A percentile compares a stretch with the other conserved stretches of the same genome.
Conservation (phyloP, 2,113 vertebrate species). For the Eubucco bourcierii region DNA sequence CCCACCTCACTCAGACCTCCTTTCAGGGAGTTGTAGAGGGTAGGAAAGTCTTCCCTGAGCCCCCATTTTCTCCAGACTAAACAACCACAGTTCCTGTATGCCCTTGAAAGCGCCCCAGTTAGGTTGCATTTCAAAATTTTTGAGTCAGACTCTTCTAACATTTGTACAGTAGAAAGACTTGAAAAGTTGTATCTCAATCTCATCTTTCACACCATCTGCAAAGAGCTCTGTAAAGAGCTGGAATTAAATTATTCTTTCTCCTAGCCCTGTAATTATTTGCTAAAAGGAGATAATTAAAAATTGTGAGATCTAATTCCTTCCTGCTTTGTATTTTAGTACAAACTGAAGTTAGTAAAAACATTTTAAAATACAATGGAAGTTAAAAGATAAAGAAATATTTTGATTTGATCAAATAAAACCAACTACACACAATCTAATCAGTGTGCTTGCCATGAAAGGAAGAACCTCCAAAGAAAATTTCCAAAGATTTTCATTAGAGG, state of each 20-base stretch:
- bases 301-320: not conserved
- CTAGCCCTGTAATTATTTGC: not conserved
- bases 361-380: not conserved
- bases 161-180: not conserved
- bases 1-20: too few species aligned
- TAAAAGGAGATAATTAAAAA: not conserved
- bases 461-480: not conserved
- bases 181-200: not conserved
- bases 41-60: too few species aligned
- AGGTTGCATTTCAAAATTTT: not conserved
- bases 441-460: not conserved
- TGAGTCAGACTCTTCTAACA: not conserved
- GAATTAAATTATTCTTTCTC: not conserved
- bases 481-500: not conserved
- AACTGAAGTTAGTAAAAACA: not conserved
- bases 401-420: not conserved
- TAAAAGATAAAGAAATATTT: not conserved
- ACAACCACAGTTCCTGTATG: too few species aligned
- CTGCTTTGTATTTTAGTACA: not conserved
- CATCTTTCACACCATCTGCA: not conserved
- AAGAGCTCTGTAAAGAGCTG: not conserved
- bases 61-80: too few species aligned
- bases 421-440: not conserved
- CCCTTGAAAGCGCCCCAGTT: accelerated
- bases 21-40: too few species aligned